A percentile compares a stretch with the other conserved stretches of the same genome.
Evolutionary conservation across 2,113 vertebrate species (phyloP).

Genomic region (Lepus americanus): DNA sequence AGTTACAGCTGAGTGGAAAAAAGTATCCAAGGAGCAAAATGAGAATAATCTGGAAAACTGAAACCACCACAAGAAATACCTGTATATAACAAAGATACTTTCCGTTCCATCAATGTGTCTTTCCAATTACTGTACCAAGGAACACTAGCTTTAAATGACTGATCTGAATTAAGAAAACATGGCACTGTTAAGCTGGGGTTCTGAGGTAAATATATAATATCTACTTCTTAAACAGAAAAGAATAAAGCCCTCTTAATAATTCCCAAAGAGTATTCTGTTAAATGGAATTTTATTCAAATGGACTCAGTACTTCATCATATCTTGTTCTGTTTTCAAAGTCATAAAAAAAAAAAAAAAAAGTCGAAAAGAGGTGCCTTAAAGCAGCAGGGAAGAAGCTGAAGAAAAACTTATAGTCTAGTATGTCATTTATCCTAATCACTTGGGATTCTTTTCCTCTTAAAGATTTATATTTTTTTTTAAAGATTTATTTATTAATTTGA

Average conservation of each 20-base stretch:
- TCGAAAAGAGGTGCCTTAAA: background rate
- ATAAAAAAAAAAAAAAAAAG: background rate
- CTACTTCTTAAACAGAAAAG: slow-evolving; percentile 53
- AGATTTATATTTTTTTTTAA: background rate
- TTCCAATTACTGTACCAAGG: slow-evolving; percentile 96
- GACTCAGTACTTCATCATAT: slow-evolving; percentile 7
- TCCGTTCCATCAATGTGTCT: slow-evolving; percentile 94
- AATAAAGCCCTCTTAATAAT: background rate
- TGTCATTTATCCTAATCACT: background rate
- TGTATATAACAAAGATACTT: slow-evolving; percentile 93
- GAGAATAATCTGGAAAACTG: slow-evolving; percentile 82
- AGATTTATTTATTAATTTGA: background rate
- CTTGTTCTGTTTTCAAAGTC: background rate
- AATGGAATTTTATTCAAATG: slow-evolving; percentile 45
- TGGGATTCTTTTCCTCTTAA: slow-evolving; percentile 25
- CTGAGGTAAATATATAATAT: slow-evolving; percentile 78
- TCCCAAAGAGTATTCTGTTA: slow-evolving; percentile 5
- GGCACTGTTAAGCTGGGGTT: slow-evolving; percentile 85
- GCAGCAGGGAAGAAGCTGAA: background rate
- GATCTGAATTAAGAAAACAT: slow-evolving; percentile 93
- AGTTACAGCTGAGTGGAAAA: slow-evolving; percentile 80
- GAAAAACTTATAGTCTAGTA: background rate
- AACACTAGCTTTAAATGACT: slow-evolving; percentile 95
- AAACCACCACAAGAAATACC: slow-evolving; percentile 90
- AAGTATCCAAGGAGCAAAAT: slow-evolving; percentile 79